Evolutionary conservation across 2,113 vertebrate genomes (phyloP), one percentile per base, ranked within the genome.

Genomic region (Hydrochoerus hydrochaeris): DNA sequence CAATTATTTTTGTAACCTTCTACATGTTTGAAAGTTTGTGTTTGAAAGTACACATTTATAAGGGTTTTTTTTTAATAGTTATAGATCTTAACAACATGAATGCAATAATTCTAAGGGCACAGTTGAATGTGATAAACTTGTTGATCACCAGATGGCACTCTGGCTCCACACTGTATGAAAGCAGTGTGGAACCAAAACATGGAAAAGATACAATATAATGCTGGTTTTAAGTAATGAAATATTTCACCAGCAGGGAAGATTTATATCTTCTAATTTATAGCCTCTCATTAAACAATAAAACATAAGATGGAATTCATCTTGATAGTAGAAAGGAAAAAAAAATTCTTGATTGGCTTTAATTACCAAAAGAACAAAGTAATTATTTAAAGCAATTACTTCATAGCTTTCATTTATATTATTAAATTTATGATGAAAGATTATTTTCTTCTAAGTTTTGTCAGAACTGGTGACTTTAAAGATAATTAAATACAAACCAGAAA

Each of bases 61-160:
- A 30, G 3, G 28, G 85, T 87, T 86, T 28, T 20, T 85, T 90
- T 89, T 88, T 49, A 85, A 30, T 78, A 69, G n/a, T 82, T 44
- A 77, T 11, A 44, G 90, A 49, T 8, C 22, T 95, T 92, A 80
- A 89, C 85, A 49, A 78, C 8, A 87, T 24, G 85, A 62, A 77
- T 54, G 7, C 85, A 92, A 49, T 54, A 54, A 83, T 86, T 96
- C 54, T 24, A 83, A 54, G 52, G 11, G 46, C 71, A 54, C 12
- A 80, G 11, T 24, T 91, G 41, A 62, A 78, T 92, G 87, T 90
- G 9, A 63, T 97, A 60, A 97, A 49, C 85, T 28, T n/a, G 52
- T 28, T 1, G 0, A 80, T 60, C 98, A 96, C 97, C 88, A 96
- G 97, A 84, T 98, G 98, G 98, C 98, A 96, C 92, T 90, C 22